phyloP scores from a whole-genome alignment of 2,888 invertebrate genomes.

The Salpingus planirostris region DNA sequence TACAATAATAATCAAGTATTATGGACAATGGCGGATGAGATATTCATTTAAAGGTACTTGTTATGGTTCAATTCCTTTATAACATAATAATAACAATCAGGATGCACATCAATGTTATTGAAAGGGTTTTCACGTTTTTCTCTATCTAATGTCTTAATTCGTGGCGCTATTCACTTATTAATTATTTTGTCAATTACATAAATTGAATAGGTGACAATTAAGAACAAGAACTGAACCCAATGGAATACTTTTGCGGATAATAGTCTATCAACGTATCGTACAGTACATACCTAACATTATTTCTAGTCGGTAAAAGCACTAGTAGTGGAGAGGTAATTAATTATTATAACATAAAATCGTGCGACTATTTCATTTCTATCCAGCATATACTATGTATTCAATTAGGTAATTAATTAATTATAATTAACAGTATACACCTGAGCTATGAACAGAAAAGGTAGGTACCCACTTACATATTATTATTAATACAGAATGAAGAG shows the following conservation, averaged over 20 bases:
- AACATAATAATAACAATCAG: constrained; percentile 24
- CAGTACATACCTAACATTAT: constrained; percentile 11
- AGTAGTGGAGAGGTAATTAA: constrained; percentile 4
- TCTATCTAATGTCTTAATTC: constrained; percentile 9
- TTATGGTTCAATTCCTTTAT: constrained; percentile 28
- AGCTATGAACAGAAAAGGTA: constrained; percentile 7
- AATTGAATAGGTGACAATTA: constrained; percentile 8
- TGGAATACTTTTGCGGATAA: no score
- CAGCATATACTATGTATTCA: no score
- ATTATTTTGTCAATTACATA: constrained; percentile 4
- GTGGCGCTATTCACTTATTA: neutral
- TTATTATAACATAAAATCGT: constrained; percentile 11
- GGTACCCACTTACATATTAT: constrained; percentile 6
- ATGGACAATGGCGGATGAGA: no score
- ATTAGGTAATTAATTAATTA: no score
- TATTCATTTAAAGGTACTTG: constrained; percentile 21
- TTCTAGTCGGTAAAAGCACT: constrained; percentile 18
- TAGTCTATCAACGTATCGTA: constrained; percentile 2
- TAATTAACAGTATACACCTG: constrained; percentile 5
- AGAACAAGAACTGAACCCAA: no score
- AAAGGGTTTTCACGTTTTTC: no score
- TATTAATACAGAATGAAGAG: no score
- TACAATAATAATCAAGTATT: no score
- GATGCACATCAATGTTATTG: constrained; percentile 19
- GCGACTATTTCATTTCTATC: constrained; percentile 11